Conservation (phyloP, 2,113 vertebrate species). For the Eulacestoma nigropectus region DNA sequence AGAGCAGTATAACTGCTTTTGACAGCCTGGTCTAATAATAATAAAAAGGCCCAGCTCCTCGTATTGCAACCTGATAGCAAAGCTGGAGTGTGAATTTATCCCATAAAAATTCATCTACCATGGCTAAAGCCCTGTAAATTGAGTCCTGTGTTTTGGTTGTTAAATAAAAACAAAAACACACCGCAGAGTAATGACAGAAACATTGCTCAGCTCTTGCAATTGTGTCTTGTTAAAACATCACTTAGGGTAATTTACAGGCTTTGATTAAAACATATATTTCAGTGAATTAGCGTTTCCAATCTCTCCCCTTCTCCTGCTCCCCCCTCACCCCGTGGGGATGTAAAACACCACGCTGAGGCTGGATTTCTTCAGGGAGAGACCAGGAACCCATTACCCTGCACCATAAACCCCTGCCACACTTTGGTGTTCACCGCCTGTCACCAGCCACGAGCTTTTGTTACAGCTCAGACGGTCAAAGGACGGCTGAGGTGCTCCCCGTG, state of each 20-base stretch:
- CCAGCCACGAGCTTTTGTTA: neutral
- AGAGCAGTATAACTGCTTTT: constrained; percentile 51
- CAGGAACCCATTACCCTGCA: neutral
- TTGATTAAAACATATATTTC: constrained; percentile 19
- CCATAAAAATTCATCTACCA: constrained; percentile 63
- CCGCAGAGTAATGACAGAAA: neutral
- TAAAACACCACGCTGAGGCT: neutral
- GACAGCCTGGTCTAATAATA: constrained; percentile 48
- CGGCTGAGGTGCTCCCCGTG: neutral
- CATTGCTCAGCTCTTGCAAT: neutral
- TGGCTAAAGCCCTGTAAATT: constrained; percentile 52
- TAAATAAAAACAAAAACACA: constrained; percentile 15
- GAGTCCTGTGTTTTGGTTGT: constrained; percentile 41
- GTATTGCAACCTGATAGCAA: neutral
- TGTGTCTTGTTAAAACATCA: constrained; percentile 21
- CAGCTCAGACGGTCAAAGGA: neutral
- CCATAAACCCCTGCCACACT: neutral
- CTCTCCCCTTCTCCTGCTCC: neutral
- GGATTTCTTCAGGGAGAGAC: neutral
- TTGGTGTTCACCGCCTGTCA: neutral
- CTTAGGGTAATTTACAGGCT: constrained; percentile 11
- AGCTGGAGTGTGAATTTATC: constrained; percentile 40
- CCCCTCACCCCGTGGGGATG: neutral
- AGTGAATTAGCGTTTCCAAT: neutral
- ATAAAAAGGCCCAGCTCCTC: constrained; percentile 45